A percentile compares a stretch with the other conserved stretches of the same genome.
Evolutionary conservation across 2,888 invertebrate species (phyloP).

Genomic region (Parapristionchus giblindavisi): DNA sequence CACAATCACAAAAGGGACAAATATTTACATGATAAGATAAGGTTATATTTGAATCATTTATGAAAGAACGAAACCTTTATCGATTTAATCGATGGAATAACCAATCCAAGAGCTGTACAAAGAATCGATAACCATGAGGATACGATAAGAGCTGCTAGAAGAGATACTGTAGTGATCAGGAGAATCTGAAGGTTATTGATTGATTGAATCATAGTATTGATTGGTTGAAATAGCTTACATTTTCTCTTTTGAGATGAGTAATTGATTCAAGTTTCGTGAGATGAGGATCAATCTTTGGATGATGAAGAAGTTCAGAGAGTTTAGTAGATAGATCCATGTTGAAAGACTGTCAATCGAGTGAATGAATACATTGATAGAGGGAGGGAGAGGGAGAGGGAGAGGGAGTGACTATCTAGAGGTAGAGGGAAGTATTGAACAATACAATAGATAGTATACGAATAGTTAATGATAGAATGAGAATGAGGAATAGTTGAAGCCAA

Average conservation of each 20-base stretch:
- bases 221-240: not conserved
- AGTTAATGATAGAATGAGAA: no score
- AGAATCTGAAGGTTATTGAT: not conserved
- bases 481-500: not conserved
- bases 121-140: slow-evolving; percentile 24
- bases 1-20: no score
- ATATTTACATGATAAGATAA: no score
- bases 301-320: slow-evolving; percentile 13
- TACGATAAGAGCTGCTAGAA: slow-evolving; percentile 9
- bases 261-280: slow-evolving; percentile 13
- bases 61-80: not conserved
- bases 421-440: no score
- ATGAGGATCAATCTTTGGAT: slow-evolving; percentile 13
- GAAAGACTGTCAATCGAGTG: not conserved
- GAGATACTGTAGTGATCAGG: not conserved
- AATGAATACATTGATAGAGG: not conserved
- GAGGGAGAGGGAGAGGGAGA: slow-evolving; percentile 10
- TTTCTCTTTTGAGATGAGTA: slow-evolving; percentile 33
- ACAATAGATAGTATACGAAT: no score
- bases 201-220: not conserved
- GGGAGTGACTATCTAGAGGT: no score
- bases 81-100: slow-evolving; percentile 14
- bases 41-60: not conserved
- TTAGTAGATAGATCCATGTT: slow-evolving; percentile 4
- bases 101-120: not conserved